A percentile compares a stretch with the other conserved stretches of the same genome.
Evolutionary conservation across 1,140 invertebrate species (phyloP).

Genomic region (Brachionus angularis): DNA sequence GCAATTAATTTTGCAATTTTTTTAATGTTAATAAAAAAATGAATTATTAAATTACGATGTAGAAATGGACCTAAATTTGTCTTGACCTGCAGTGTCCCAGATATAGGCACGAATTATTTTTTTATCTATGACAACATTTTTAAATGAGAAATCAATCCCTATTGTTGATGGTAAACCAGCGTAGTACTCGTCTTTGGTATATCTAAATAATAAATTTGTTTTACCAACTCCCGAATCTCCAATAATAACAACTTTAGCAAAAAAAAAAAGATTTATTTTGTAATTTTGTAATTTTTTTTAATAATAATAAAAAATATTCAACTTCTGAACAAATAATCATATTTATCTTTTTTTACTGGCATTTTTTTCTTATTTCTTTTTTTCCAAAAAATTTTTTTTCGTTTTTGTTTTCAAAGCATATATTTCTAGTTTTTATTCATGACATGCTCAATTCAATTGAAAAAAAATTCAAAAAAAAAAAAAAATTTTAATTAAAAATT

Average conservation of each 20-base stretch:
- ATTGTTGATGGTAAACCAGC: not conserved
- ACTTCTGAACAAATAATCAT: constrained; percentile 6
- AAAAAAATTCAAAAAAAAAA: no score
- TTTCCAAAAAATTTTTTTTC: not conserved
- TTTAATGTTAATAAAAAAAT: constrained; percentile 54
- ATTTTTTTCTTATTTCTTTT: not conserved
- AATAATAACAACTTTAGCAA: constrained; percentile 93
- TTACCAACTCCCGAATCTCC: constrained; percentile 99
- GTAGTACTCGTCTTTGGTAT: not conserved
- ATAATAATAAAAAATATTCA: constrained; percentile 5
- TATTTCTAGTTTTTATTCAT: no score
- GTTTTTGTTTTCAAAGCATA: not conserved
- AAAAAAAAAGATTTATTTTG: no score
- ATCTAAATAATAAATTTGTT: constrained; percentile 77
- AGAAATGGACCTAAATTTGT: constrained; percentile 92
- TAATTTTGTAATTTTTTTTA: not conserved
- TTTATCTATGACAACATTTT: constrained; percentile 57
- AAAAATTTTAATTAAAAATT: not conserved
- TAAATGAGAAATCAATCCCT: constrained; percentile 45
- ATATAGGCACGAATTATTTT: constrained; percentile 75
- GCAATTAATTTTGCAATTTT: constrained; percentile 49
- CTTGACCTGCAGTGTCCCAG: constrained; percentile 95
- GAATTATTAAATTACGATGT: constrained; percentile 69
- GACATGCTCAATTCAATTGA: no score
- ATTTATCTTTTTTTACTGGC: not conserved